These are phyloP conservation scores for Diglossa brunneiventris DNA, from an alignment of 2,113 vertebrate genomes.

Conservation along the genomic window DNA sequence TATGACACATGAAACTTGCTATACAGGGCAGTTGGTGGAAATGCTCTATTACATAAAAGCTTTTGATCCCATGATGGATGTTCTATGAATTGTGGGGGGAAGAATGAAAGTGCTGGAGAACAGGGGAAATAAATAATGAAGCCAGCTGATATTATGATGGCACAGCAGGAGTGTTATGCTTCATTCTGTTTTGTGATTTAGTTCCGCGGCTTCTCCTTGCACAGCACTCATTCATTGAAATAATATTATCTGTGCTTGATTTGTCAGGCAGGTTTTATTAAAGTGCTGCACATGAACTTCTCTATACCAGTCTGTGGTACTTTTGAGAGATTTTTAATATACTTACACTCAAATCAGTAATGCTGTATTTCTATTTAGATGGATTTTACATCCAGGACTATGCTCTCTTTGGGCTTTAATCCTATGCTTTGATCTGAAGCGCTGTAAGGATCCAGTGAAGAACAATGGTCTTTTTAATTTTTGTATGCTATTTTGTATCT, in stretches of 20 bases:
- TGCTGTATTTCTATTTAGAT: neutral
- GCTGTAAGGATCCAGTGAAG: neutral
- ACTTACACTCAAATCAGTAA: neutral
- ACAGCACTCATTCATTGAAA: neutral
- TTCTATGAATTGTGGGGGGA: neutral
- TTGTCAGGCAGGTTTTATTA: neutral
- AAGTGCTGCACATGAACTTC: neutral
- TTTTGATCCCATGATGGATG: conserved; percentile 16
- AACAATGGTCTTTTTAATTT: neutral
- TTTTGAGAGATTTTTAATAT: neutral
- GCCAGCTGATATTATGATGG: neutral
- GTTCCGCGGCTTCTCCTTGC: neutral
- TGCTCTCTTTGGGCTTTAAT: neutral
- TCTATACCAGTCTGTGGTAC: neutral
- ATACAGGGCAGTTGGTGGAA: neutral
- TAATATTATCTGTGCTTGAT: neutral
- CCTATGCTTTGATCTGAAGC: neutral
- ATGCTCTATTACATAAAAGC: neutral
- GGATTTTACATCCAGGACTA: neutral
- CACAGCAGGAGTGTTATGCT: neutral
- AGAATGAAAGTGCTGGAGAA: neutral
- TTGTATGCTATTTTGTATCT: neutral
- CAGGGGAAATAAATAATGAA: conserved; percentile 1
- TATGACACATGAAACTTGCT: neutral
- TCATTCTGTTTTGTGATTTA: neutral